These are phyloP conservation scores for Tetrax tetrax DNA, from an alignment of 2,113 vertebrate species.

Conservation along the genomic window DNA sequence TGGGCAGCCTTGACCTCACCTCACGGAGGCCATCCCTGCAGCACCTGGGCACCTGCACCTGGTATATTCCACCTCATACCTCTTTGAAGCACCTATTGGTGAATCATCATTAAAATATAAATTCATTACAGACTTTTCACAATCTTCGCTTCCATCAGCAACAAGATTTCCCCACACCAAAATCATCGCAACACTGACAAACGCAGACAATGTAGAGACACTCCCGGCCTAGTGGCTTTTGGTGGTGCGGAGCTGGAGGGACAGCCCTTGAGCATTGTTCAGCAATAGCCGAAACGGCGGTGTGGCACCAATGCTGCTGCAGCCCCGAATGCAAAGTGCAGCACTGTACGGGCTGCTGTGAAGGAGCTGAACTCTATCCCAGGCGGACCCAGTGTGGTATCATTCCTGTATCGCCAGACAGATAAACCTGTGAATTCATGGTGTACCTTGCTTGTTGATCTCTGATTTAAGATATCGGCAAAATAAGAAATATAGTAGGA, in stretches of 20 bases:
- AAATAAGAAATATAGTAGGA: neutral
- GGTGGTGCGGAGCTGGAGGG: neutral
- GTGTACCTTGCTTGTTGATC: neutral
- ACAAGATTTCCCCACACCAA: neutral
- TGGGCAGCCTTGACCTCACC: neutral
- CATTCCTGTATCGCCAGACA: neutral
- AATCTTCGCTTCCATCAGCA: neutral
- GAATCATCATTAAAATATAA: neutral
- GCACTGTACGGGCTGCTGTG: neutral
- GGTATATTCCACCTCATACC: neutral
- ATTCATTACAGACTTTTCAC: neutral
- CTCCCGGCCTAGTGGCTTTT: neutral
- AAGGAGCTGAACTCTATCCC: neutral
- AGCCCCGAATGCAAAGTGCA: neutral
- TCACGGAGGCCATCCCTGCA: neutral
- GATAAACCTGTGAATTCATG: neutral
- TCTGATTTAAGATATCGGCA: neutral
- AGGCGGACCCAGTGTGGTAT: neutral
- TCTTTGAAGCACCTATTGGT: neutral
- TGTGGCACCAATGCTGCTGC: too few relatives aligned
- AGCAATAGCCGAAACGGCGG: accelerated
- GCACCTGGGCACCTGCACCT: neutral
- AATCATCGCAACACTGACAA: neutral
- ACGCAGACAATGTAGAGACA: accelerated
- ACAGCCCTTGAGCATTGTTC: neutral